Base-by-base conservation (phyloP, 2,113 vertebrate species). In the Apus apus region DNA sequence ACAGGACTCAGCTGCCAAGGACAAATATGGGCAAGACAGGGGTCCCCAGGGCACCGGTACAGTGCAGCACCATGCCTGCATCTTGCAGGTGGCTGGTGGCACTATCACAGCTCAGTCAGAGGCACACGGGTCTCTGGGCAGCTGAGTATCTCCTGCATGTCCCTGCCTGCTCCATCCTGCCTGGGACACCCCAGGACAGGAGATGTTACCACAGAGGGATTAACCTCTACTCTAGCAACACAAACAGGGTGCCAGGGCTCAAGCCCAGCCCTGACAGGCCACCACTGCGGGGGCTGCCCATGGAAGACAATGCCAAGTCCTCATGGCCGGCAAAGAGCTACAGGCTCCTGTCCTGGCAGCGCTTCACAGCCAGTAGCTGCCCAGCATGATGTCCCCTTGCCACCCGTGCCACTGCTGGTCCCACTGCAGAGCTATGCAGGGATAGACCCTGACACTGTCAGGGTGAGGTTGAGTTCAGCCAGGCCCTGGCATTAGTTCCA, bases 381-480 rank as follows among this genome's bases (percentile, higher is more conserved):
- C 70, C 3, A 2, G 15, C 46, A 30, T 2, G 9, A 83, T 4
- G 1, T 5, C 27, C 36, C 53, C 26, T 30, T 51, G 22, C 14
- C 62, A 32, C 26, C 7, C 0, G 0, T 38, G 43, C 36, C 22
- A 54, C 20, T 1, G 1, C 17, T 23, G 16, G n/a, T 67, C 18
- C 65, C 53, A 62, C 5, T 14, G 1, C 1, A 2, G 34, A 32
- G 6, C 36, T 18, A 45, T 0, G 8, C 48, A 71, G 46, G 14
- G n/a, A 5, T 30, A 88, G 30, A 66, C 7, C 27, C 45, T 15
- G 2, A 7, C 0, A 0, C 15, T 1, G 1, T 2, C 2, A 1
- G 51, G 45, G 21, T 6, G 6, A 62, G 36, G 20, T 40, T 38
- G 1, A 1, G 30, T 23, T 71, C 5, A 4, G 32, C 21, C 61